phyloP scores from a whole-genome alignment of 2,113 vertebrate genomes.

The Corydoras sp. region DNA sequence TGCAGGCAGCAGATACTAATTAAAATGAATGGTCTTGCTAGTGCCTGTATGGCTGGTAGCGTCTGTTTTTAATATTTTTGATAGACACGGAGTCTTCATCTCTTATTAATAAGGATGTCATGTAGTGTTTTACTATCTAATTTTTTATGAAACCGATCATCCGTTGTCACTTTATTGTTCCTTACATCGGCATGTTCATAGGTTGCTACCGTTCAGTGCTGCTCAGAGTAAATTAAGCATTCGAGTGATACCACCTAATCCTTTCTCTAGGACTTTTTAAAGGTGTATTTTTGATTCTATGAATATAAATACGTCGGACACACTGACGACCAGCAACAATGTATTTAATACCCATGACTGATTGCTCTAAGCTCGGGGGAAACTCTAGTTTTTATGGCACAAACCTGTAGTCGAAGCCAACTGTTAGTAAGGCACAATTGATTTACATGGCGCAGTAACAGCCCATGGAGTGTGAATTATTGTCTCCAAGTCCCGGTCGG shows the following conservation, averaged over 20 bases:
- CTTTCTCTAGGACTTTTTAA: neutral
- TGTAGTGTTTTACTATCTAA: slow-evolving; percentile 7
- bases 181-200: slow-evolving; percentile 9
- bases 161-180: slow-evolving; percentile 20
- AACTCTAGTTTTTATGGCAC: slow-evolving; percentile 6
- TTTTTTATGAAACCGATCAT: slow-evolving; percentile 18
- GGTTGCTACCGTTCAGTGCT: slow-evolving; percentile 1
- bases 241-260: neutral
- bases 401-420: neutral
- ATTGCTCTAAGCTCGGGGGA: slow-evolving; percentile 7
- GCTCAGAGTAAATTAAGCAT: neutral
- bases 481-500: neutral
- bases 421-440: slow-evolving; percentile 10
- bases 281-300: neutral
- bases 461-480: slow-evolving; percentile 10
- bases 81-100: slow-evolving; percentile 12
- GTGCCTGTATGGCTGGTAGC: neutral
- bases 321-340: slow-evolving; percentile 3
- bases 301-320: neutral
- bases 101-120: slow-evolving; percentile 19
- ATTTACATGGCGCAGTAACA: slow-evolving; percentile 23
- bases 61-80: slow-evolving; percentile 5
- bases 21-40: slow-evolving; percentile 22
- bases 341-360: slow-evolving; percentile 18
- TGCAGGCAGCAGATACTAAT: slow-evolving; percentile 32